phyloP scores from a whole-genome alignment of 2,113 vertebrate genomes.

The Oncorhynchus mykiss region DNA sequence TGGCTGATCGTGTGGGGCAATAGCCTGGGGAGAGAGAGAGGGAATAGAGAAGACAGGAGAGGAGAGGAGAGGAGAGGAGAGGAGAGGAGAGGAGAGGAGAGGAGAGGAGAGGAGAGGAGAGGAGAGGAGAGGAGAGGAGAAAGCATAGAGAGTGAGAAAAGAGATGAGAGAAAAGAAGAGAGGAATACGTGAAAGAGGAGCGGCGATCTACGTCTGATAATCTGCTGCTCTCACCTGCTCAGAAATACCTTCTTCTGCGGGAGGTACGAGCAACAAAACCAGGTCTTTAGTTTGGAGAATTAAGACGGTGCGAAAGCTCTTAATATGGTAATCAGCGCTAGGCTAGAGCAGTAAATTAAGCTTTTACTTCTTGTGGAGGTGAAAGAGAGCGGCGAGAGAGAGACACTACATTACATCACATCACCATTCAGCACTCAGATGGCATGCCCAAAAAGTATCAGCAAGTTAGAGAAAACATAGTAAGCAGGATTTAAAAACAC shows the following conservation, averaged over 20 bases:
- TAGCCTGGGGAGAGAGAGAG: too few species aligned
- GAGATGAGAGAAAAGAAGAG: neutral
- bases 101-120: neutral
- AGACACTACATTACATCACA: neutral
- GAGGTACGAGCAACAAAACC: slow-evolving; percentile 45
- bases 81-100: neutral
- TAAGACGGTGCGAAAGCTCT: slow-evolving; percentile 72
- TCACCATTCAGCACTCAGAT: too few species aligned
- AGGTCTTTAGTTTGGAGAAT: slow-evolving; percentile 75
- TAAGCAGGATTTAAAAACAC: too few species aligned
- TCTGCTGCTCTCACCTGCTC: slow-evolving; percentile 38
- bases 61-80: neutral
- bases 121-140: slow-evolving; percentile 4
- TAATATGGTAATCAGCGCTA: slow-evolving; percentile 63
- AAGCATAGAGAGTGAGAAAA: neutral
- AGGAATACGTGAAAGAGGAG: neutral
- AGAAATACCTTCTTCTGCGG: slow-evolving; percentile 53
- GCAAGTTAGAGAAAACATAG: too few species aligned
- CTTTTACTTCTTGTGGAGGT: slow-evolving; percentile 24
- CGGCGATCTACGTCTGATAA: neutral
- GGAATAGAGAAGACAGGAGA: neutral
- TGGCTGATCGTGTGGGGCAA: slow-evolving; percentile 9
- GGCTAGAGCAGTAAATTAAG: slow-evolving; percentile 49
- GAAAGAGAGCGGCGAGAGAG: neutral
- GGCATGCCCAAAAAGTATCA: too few species aligned